These are phyloP conservation scores for Strigamia transsilvanica DNA, from an alignment of 2,888 invertebrate species.

Conservation along the genomic window DNA sequence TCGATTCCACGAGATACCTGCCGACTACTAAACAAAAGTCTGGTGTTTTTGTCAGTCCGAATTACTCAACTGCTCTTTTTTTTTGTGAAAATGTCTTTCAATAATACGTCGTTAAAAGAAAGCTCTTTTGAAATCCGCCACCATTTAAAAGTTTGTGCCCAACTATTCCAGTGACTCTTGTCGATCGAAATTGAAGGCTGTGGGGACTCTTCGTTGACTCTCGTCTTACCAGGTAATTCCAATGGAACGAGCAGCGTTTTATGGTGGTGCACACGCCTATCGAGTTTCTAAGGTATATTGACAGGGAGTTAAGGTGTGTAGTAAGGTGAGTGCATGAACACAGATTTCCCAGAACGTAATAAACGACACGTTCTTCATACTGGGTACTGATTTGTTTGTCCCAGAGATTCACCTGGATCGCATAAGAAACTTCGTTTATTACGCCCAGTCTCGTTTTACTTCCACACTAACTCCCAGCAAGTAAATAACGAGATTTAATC, in stretches of 20 bases:
- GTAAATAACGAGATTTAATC: no score
- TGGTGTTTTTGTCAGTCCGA: not conserved
- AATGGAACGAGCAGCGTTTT: conserved; percentile 35
- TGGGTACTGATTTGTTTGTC: not conserved
- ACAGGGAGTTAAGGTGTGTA: conserved; percentile 8
- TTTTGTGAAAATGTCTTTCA: not conserved
- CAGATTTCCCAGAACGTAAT: conserved; percentile 26
- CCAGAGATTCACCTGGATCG: not conserved
- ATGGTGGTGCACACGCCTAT: conserved; percentile 35
- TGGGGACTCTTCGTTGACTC: conserved; percentile 27
- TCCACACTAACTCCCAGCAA: not conserved
- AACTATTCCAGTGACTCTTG: conserved; percentile 27
- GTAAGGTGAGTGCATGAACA: conserved; percentile 28
- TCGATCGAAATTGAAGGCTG: conserved; percentile 15
- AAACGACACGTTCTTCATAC: conserved; percentile 19
- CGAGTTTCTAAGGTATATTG: conserved; percentile 38
- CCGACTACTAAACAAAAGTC: not conserved
- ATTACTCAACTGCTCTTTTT: not conserved
- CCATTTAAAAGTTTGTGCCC: conserved; percentile 1
- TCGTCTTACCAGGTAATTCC: conserved; percentile 29
- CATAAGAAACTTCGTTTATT: not conserved
- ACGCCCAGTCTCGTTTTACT: not conserved
- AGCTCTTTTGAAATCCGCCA: conserved; percentile 4
- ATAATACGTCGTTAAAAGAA: conserved; percentile 11
- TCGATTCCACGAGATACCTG: not conserved